phyloP scores from a whole-genome alignment of 2,888 invertebrate species.

The Schrankia costaestrigalis region DNA sequence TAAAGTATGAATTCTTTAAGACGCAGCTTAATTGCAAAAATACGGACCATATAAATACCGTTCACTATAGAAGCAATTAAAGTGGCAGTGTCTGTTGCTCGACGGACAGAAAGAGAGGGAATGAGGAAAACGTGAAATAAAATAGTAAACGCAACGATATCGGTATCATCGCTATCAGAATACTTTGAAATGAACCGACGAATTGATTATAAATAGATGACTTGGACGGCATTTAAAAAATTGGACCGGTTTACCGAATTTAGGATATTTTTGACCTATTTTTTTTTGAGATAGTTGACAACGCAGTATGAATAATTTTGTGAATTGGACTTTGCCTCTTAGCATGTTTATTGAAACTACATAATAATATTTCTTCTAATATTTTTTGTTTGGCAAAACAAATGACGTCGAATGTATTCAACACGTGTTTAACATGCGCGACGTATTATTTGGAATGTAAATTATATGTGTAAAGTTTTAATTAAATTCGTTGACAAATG shows the following conservation, averaged over 20 bases:
- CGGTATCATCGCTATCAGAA: conserved; percentile 41
- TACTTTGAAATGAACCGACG: conserved; percentile 32
- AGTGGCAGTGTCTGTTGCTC: conserved; percentile 27
- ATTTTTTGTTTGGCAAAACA: too few species aligned
- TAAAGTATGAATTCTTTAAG: conserved; percentile 8
- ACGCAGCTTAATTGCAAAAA: conserved; percentile 40
- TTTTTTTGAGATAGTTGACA: too few species aligned
- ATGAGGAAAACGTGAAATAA: conserved; percentile 72
- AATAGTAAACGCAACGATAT: conserved; percentile 55
- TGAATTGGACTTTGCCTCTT: too few species aligned
- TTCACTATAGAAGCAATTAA: conserved; percentile 49
- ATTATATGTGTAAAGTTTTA: too few species aligned
- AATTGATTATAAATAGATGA: conserved; percentile 20
- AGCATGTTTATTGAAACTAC: too few species aligned
- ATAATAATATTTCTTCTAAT: too few species aligned
- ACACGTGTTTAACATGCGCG: too few species aligned
- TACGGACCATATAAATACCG: conserved; percentile 53
- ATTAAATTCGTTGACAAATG: too few species aligned
- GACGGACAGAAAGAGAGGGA: conserved; percentile 49
- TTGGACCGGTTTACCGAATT: conserved; percentile 13
- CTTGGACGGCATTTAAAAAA: conserved; percentile 20
- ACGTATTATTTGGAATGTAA: too few species aligned
- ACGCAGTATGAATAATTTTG: too few species aligned
- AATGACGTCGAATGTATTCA: too few species aligned
- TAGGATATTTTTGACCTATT: conserved; percentile 13